phyloP scores from a whole-genome alignment of 1,140 invertebrate genomes.

The Triops longicaudatus region DNA sequence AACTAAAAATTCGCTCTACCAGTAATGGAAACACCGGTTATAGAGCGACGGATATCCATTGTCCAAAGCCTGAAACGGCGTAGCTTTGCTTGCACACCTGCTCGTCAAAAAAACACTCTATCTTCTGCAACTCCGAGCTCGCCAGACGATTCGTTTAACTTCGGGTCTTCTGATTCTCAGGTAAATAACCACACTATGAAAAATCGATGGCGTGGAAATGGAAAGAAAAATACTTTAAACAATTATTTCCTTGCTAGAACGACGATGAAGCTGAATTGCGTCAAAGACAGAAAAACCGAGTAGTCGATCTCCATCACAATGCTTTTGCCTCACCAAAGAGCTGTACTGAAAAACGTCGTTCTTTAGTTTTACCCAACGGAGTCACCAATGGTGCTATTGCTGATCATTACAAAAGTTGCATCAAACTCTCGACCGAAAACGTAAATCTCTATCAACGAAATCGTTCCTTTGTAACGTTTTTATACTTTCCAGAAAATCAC shows the following conservation, averaged over 20 bases:
- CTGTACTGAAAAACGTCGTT: constrained; percentile 29
- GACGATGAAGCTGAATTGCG: constrained; percentile 40
- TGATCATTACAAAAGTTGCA: constrained; percentile 56
- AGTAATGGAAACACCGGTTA: neutral
- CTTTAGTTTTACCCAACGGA: constrained; percentile 34
- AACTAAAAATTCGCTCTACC: too few species aligned
- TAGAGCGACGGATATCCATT: neutral
- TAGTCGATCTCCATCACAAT: constrained; percentile 35
- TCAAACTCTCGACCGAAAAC: constrained; percentile 59
- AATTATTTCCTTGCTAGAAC: constrained; percentile 28
- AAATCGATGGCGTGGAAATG: too few species aligned
- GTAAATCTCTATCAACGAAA: constrained; percentile 38
- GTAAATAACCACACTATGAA: neutral
- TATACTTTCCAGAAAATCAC: constrained; percentile 58
- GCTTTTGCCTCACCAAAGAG: constrained; percentile 30
- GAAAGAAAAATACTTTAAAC: too few species aligned
- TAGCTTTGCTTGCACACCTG: neutral
- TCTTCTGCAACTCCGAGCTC: neutral
- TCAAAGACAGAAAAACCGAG: constrained; percentile 35
- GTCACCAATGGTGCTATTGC: constrained; percentile 44
- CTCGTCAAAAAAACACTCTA: neutral
- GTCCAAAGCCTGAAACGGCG: neutral
- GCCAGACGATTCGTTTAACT: neutral
- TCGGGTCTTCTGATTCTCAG: neutral
- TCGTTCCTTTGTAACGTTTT: neutral